Evolutionary conservation across 2,888 invertebrate genomes (phyloP), one percentile per base, ranked within the genome.

Genomic region (Acronicta psi): DNA sequence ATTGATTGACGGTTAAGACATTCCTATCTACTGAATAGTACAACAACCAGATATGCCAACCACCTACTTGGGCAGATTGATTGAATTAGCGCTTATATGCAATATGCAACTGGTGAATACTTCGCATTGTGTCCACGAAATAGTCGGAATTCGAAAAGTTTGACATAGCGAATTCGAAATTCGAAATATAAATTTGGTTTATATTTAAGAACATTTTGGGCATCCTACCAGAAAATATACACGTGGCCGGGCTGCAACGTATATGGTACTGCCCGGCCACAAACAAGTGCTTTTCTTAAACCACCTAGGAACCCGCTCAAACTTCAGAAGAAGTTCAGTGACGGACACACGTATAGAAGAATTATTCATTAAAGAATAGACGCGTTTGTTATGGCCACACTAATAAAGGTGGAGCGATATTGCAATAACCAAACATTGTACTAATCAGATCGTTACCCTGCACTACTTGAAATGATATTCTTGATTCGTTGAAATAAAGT

Each of bases 1-100:
- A 76, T 77, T 76, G 75, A 81, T 79, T 72, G 77, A 72, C 73
- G 59, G 59, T 65, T 68, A 67, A 69, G 68, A 67, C 47, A 54
- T 58, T 66, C 54, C 45, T 59, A 52, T 41, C 51, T 59, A 51
- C 44, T 45, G 34, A 10, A 31, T 52, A 46, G 54, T 41, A 42
- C 45, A 36, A 31, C 53, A 38, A 25, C 61, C 58, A 51, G 57
- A 59, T 62, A 73, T 61, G 44, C 56, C 34, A 20, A 54, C 53
- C 40, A 54, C 31, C 43, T 55, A 57, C 43, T 59, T 41, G 11
- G 8, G 23, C 9, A 34, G 44, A 56, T 51, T 63, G 57, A 69
- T 56, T 63, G 50, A 68, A 51, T 71, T 68, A 71, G 55, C 46
- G 55, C 41, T 25, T 58, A 14, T 56, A 44, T 29, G 64, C 55